Evolutionary conservation across 2,113 vertebrate genomes (phyloP).

Genomic region (Shinisaurus crocodilurus): DNA sequence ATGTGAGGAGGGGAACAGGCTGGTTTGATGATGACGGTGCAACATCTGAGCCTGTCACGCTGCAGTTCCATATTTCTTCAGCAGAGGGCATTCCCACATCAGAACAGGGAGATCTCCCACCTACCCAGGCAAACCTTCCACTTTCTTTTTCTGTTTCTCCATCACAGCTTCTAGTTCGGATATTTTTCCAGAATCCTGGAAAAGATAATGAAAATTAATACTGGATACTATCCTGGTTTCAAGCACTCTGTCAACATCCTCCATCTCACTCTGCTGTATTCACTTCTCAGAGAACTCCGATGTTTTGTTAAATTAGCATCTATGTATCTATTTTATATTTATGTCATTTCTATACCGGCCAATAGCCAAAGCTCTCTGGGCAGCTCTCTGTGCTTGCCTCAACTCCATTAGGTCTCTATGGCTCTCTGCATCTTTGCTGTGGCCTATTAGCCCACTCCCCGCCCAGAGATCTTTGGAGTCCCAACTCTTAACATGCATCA

Average conservation of each 20-base stretch:
- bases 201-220: background rate
- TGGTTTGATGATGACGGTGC: background rate
- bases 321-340: too few relatives aligned
- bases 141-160: constrained; percentile 90
- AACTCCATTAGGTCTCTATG: background rate
- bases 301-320: background rate
- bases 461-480: background rate
- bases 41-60: background rate
- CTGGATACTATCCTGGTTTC: background rate
- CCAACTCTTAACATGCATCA: background rate
- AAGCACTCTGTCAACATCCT: constrained; percentile 34
- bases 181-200: constrained; percentile 56
- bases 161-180: constrained; percentile 88
- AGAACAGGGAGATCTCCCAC: background rate
- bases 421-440: background rate
- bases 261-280: constrained; percentile 63
- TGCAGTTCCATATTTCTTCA: background rate
- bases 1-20: background rate
- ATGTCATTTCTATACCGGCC: too few relatives aligned
- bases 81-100: background rate
- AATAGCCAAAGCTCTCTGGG: too few relatives aligned
- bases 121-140: constrained; percentile 70
- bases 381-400: too few relatives aligned
- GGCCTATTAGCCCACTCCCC: too few relatives aligned
- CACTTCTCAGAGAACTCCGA: background rate